Evolutionary conservation across 23 tunicate species (phyloP).

Genomic region (Oikopleura vanhoeffeni): DNA sequence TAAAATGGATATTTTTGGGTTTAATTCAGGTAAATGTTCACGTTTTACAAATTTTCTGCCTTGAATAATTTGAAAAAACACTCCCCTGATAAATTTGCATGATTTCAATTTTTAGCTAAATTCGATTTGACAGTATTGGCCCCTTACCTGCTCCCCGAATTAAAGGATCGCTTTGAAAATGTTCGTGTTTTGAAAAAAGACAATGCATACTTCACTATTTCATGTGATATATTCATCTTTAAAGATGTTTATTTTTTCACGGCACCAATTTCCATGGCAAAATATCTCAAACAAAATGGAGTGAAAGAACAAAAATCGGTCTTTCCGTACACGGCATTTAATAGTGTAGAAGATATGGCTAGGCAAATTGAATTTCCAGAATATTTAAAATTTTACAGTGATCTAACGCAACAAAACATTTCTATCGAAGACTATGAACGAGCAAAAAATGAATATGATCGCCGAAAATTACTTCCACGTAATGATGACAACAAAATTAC

Average conservation of each 20-base stretch:
- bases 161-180: neutral
- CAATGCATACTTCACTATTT: neutral
- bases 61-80: no score
- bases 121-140: neutral
- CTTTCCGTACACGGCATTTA: neutral
- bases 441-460: neutral
- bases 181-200: neutral
- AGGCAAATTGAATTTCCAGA: neutral
- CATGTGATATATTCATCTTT: neutral
- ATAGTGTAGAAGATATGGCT: neutral
- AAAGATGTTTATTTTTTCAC: neutral
- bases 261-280: neutral
- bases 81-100: no score
- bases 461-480: neutral
- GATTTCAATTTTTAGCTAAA: no score
- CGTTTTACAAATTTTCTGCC: no score
- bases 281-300: neutral
- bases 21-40: neutral
- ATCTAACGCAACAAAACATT: neutral
- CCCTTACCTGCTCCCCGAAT: neutral
- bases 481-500: no score
- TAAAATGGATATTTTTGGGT: neutral
- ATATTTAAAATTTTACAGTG: neutral
- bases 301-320: neutral
- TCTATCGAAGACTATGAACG: neutral